These are phyloP conservation scores for Dipodomys stephensi DNA, from an alignment of 2,113 vertebrate species.

Conservation along the genomic window DNA sequence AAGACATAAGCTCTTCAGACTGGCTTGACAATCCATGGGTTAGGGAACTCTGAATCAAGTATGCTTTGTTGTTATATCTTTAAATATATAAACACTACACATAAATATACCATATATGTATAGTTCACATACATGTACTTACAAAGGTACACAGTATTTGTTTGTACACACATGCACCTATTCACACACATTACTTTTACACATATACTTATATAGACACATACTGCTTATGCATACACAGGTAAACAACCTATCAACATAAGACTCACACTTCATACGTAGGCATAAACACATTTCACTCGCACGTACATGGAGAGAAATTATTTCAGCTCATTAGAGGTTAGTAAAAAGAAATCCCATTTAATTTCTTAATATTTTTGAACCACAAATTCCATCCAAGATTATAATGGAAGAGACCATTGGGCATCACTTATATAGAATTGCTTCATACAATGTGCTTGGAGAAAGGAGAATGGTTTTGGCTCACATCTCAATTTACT, in stretches of 20 bases:
- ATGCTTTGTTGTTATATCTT: neutral
- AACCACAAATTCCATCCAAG: neutral
- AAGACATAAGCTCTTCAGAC: conserved; percentile 50
- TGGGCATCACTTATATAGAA: neutral
- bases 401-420: neutral
- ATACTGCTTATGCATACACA: neutral
- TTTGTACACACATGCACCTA: neutral
- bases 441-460: neutral
- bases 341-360: neutral
- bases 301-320: neutral
- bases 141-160: neutral
- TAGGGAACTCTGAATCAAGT: conserved; percentile 30
- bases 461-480: neutral
- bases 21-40: conserved; percentile 24
- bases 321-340: neutral
- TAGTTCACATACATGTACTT: neutral
- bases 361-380: conserved; percentile 46
- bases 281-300: neutral
- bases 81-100: neutral
- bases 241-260: too few species aligned
- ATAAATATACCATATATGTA: neutral
- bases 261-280: neutral
- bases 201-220: neutral
- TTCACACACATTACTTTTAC: neutral
- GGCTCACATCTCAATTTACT: neutral